phyloP scores from a whole-genome alignment of 1,140 invertebrate genomes.

The Hormaphis cornu region DNA sequence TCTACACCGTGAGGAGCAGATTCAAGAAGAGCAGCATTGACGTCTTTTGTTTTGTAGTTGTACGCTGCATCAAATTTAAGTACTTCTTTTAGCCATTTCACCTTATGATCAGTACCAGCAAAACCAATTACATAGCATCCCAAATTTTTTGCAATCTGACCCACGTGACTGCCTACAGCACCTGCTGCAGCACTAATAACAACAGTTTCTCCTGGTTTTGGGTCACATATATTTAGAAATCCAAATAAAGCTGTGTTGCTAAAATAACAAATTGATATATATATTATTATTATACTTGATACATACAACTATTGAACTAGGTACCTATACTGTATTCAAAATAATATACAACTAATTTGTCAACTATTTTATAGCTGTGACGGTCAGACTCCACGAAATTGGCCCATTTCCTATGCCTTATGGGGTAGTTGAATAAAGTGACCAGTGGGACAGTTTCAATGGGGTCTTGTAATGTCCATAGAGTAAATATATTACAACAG shows the following conservation, averaged over 20 bases:
- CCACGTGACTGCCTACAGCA: conserved; percentile 59
- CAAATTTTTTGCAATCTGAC: conserved; percentile 63
- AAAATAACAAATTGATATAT: conserved; percentile 34
- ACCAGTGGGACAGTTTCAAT: too few relatives aligned
- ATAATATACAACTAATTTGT: too few relatives aligned
- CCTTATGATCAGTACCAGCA: conserved; percentile 59
- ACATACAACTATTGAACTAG: too few relatives aligned
- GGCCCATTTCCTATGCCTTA: too few relatives aligned
- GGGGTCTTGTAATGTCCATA: too few relatives aligned
- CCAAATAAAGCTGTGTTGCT: conserved; percentile 68
- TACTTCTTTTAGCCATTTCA: conserved; percentile 54
- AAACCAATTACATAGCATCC: conserved; percentile 62
- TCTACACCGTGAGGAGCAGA: conserved; percentile 48
- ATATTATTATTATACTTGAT: too few relatives aligned
- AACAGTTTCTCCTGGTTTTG: conserved; percentile 56
- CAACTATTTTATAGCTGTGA: too few relatives aligned
- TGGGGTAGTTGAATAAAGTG: too few relatives aligned
- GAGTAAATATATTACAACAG: too few relatives aligned
- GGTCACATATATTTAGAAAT: conserved; percentile 56
- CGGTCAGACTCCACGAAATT: too few relatives aligned
- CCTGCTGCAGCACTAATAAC: conserved; percentile 56
- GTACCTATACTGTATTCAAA: too few relatives aligned
- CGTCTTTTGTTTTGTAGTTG: conserved; percentile 58
- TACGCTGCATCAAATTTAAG: conserved; percentile 57
- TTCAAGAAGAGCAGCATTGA: conserved; percentile 47